Conservation (phyloP, 1,140 invertebrate genomes). For the Drosophila seguyi region DNA sequence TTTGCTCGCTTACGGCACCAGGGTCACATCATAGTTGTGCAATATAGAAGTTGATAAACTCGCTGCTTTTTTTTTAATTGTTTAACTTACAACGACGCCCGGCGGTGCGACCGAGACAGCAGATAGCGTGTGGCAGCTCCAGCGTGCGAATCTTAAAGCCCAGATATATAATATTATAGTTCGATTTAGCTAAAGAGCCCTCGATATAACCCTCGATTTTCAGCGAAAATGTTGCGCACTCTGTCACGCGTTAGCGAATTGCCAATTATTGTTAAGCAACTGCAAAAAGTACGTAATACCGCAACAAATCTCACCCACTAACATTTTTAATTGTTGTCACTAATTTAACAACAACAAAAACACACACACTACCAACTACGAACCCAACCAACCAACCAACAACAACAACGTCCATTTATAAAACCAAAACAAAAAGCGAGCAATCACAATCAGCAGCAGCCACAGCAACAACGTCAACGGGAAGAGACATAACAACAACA, state of each 20-base stretch:
- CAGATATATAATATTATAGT: constrained; percentile 25
- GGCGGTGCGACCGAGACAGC: constrained; percentile 44
- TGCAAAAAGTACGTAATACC: constrained; percentile 84
- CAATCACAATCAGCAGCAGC: constrained; percentile 27
- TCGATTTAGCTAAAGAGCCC: constrained; percentile 6
- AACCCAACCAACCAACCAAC: constrained; percentile 1
- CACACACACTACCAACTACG: constrained; percentile 5
- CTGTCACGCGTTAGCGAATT: constrained; percentile 79
- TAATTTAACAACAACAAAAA: constrained; percentile 29
- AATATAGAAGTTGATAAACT: constrained; percentile 48
- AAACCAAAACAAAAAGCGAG: constrained; percentile 29
- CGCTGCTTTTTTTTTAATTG: constrained; percentile 42
- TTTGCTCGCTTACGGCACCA: neutral
- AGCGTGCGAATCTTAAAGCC: constrained; percentile 10
- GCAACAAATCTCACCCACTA: constrained; percentile 25
- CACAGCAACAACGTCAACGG: constrained; percentile 28
- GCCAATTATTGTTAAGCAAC: constrained; percentile 80
- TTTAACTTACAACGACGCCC: constrained; percentile 50
- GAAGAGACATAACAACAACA: constrained; percentile 34
- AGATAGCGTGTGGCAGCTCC: constrained; percentile 14
- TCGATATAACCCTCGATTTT: constrained; percentile 14
- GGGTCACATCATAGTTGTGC: constrained; percentile 27
- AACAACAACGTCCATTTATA: constrained; percentile 12
- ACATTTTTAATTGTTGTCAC: constrained; percentile 51
- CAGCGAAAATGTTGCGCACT: constrained; percentile 77